A percentile compares a stretch with the other conserved stretches of the same genome.
Conservation (phyloP, 2,888 invertebrate species). For the Drosophila ezoana region DNA sequence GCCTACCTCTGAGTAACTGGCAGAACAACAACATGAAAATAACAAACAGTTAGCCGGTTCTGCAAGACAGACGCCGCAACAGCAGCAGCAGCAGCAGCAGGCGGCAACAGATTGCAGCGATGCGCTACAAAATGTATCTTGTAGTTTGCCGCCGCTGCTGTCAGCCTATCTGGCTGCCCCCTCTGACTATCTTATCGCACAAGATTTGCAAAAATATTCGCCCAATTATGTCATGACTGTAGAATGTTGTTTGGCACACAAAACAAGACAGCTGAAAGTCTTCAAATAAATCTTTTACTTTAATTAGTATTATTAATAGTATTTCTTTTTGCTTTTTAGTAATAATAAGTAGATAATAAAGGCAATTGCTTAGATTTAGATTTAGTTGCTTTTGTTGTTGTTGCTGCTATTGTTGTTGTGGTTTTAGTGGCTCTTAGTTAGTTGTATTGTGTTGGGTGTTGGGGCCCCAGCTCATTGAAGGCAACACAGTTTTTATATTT, state of each 20-base stretch:
- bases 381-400: constrained; percentile 21
- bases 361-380: constrained; percentile 36
- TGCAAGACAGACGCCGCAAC: constrained; percentile 49
- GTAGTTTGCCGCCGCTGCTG: constrained; percentile 32
- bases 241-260: constrained; percentile 52
- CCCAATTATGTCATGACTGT: constrained; percentile 67
- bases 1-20: constrained; percentile 20
- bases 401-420: constrained; percentile 14
- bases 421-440: constrained; percentile 52
- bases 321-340: constrained; percentile 25
- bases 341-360: constrained; percentile 28
- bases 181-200: constrained; percentile 48
- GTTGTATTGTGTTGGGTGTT: constrained; percentile 39
- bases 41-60: constrained; percentile 73
- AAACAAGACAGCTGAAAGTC: constrained; percentile 25
- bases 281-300: constrained; percentile 26
- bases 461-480: constrained; percentile 32
- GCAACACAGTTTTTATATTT: constrained; percentile 28
- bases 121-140: constrained; percentile 63
- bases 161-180: constrained; percentile 17
- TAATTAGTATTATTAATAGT: constrained; percentile 68
- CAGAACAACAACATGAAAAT: constrained; percentile 30
- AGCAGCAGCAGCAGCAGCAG: background rate
- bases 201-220: constrained; percentile 61
- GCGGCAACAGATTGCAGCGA: constrained; percentile 60